A percentile compares a stretch with the other conserved stretches of the same genome.
phyloP scores from a whole-genome alignment of 2,797 vertebrate species.

The Neosilurus mollespiculum region DNA sequence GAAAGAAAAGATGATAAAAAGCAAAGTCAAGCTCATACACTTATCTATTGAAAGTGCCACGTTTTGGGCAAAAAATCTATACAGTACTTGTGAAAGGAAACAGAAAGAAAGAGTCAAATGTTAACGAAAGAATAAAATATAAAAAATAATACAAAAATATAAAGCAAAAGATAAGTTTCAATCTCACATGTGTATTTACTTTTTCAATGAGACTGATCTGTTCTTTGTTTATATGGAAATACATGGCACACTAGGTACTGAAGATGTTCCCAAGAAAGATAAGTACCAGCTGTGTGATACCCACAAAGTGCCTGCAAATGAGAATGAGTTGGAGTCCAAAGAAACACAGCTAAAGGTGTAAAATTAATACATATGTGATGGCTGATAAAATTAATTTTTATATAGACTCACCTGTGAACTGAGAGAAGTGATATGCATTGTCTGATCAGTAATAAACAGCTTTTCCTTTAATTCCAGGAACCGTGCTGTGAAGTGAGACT shows the following conservation, averaged over 20 bases:
- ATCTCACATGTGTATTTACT: too few species aligned
- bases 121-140: too few species aligned
- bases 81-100: too few species aligned
- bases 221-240: slow-evolving; percentile 79
- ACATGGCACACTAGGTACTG: slow-evolving; percentile 83
- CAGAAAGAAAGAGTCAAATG: too few species aligned
- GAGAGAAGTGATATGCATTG: neutral
- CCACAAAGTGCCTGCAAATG: slow-evolving; percentile 79
- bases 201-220: too few species aligned
- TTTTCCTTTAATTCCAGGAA: slow-evolving; percentile 65
- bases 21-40: too few species aligned
- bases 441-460: neutral
- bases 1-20: too few species aligned
- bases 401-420: neutral
- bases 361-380: neutral
- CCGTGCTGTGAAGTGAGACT: slow-evolving; percentile 75
- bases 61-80: too few species aligned
- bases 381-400: neutral
- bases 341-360: slow-evolving; percentile 82
- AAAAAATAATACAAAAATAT: too few species aligned
- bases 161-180: too few species aligned
- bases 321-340: slow-evolving; percentile 79
- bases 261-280: slow-evolving; percentile 78
- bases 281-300: slow-evolving; percentile 85
- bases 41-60: too few species aligned